Evolutionary conservation across 2,888 invertebrate genomes (phyloP).

Genomic region (Meganola albula): DNA sequence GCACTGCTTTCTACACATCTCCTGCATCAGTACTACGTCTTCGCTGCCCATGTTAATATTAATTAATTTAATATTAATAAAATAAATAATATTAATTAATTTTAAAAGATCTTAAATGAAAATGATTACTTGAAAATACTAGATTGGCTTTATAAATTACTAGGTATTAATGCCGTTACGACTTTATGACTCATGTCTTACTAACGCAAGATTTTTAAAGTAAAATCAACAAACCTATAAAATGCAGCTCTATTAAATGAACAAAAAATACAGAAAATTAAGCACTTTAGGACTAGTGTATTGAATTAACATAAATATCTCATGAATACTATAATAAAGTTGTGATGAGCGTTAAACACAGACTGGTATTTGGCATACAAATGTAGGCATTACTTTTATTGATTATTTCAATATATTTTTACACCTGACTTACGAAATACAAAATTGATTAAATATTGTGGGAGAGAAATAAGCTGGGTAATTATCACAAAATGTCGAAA

Average conservation of each 20-base stretch:
- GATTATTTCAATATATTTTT: conserved; percentile 12
- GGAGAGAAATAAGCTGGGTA: not conserved
- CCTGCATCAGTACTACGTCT: too few species aligned
- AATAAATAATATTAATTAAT: too few species aligned
- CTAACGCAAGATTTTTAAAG: not conserved
- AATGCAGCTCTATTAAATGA: too few species aligned
- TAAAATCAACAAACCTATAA: too few species aligned
- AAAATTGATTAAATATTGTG: conserved; percentile 7
- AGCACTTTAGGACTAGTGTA: conserved; percentile 16
- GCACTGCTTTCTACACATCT: too few species aligned
- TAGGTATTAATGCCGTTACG: too few species aligned
- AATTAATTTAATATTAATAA: too few species aligned
- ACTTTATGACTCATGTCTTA: too few species aligned
- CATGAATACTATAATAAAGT: conserved; percentile 23
- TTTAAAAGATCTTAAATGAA: too few species aligned
- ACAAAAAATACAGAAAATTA: conserved; percentile 6
- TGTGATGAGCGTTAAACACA: conserved; percentile 16
- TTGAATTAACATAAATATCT: conserved; percentile 21
- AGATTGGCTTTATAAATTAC: too few species aligned
- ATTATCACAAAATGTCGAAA: not conserved
- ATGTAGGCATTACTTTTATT: conserved; percentile 20
- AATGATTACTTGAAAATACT: too few species aligned
- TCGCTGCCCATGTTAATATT: too few species aligned
- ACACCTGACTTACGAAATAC: conserved; percentile 2
- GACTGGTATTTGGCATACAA: conserved; percentile 19